Percentiles rank a stretch among this genome's conserved stretches.
Evolutionary conservation across 35 echinoderm and acorn worm species (phyloP).

Genomic region (Lytechinus pictus): DNA sequence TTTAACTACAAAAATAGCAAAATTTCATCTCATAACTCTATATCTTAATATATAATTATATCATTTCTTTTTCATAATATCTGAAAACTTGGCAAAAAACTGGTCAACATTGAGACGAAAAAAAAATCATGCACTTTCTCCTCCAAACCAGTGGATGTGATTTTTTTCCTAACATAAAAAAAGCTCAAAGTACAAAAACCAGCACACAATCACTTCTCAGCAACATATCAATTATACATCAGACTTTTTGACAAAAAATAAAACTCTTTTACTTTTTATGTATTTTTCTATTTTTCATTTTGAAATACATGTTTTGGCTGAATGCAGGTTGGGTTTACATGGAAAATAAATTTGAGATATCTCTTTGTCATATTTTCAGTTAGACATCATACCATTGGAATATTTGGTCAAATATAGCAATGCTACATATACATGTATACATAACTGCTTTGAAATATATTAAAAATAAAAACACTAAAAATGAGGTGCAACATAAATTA

Average conservation of each 20-base stretch:
- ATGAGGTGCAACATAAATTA: conserved; percentile 62
- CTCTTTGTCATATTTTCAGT: conserved; percentile 48
- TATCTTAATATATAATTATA: conserved; percentile 52
- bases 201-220: conserved; percentile 52
- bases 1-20: conserved; percentile 56
- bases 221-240: conserved; percentile 46
- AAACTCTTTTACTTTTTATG: conserved; percentile 39
- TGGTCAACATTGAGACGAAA: conserved; percentile 44
- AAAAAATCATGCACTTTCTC: conserved; percentile 33
- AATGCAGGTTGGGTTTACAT: conserved; percentile 44
- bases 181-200: conserved; percentile 48
- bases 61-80: conserved; percentile 44
- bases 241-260: conserved; percentile 53
- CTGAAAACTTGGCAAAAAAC: conserved; percentile 53
- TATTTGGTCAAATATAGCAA: conserved; percentile 81
- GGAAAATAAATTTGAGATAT: conserved; percentile 40
- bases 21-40: conserved; percentile 24
- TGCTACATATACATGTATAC: conserved; percentile 80
- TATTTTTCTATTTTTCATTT: neutral
- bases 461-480: conserved; percentile 72
- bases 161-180: conserved; percentile 22
- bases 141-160: conserved; percentile 34
- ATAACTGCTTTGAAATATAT: conserved; percentile 79
- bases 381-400: conserved; percentile 57
- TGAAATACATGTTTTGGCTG: conserved; percentile 53